Evolutionary conservation across 2,888 invertebrate species (phyloP).

Genomic region (Stenoptilia bipunctidactyla): DNA sequence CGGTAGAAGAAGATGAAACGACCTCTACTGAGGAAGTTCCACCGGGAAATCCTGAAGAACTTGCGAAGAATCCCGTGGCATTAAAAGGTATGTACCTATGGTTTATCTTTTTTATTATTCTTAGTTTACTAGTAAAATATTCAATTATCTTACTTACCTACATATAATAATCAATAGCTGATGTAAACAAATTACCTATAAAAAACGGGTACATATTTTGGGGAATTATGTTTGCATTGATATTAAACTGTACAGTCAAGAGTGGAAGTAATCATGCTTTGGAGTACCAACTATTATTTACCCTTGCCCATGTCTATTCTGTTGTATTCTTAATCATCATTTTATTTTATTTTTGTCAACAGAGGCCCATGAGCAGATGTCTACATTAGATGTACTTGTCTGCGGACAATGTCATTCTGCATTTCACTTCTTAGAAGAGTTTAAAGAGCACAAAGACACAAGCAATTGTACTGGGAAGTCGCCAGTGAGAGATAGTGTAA

Average conservation of each 20-base stretch:
- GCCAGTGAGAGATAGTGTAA: conserved; percentile 76
- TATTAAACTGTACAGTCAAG: no score
- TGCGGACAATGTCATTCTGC: conserved; percentile 88
- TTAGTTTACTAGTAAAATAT: not conserved
- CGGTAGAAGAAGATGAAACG: conserved; percentile 48
- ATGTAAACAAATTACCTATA: no score
- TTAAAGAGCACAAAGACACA: conserved; percentile 78
- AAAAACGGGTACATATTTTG: no score
- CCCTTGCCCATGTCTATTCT: no score
- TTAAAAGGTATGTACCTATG: conserved; percentile 65
- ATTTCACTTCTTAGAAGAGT: conserved; percentile 84
- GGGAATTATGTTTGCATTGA: no score
- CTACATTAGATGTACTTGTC: conserved; percentile 81
- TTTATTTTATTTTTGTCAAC: conserved; percentile 25
- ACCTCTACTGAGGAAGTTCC: conserved; percentile 39
- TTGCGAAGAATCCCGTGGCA: conserved; percentile 73
- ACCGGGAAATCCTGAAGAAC: conserved; percentile 70
- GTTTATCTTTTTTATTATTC: not conserved
- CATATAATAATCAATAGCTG: no score
- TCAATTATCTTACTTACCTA: not conserved
- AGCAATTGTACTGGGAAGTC: conserved; percentile 74
- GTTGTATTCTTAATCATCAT: no score
- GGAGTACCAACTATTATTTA: no score
- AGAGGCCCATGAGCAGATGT: conserved; percentile 85
- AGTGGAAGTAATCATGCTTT: no score